Base-by-base conservation (phyloP, 2,888 invertebrate species). In the Drosophila antonietae region DNA sequence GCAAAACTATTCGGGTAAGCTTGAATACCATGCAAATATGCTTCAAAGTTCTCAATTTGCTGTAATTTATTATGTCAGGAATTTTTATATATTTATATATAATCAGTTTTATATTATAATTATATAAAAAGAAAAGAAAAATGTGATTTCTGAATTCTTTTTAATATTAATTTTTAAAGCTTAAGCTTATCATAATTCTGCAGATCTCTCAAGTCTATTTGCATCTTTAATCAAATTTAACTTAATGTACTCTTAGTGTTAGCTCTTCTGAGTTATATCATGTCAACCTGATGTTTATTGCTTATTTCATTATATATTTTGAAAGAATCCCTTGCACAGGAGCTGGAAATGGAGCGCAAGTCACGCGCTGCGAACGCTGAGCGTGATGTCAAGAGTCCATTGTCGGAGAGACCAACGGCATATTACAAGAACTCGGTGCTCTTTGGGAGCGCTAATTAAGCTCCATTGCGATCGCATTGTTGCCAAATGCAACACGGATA, bases 401-500 rank as follows among this genome's bases (percentile, higher is more conserved):
- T 97, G 75, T 96, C 97, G 88, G 97, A 97, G 93, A 94, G 96
- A 73, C 95, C 95, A 68, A 95, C 95, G 87, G 89, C 91, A 12
- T 97, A 97, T 93, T 97, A 97, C 94, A 97, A 97, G 93, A 97
- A 97, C 93, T 97, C 97, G 41, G 97, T 97, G 81, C 94, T 97
- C 79, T 97, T 97, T 93, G 97, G 97, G 88, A 97, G 97, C 92
- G 97, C 97, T 91, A 97, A 97, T 94, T 95, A 95, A 73, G 44
- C 53, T 46, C 33, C 63, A 10, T 14, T 39, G 53, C 55, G 73
- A 58, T 59, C 60, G 68, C 14, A 73, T 69, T 71, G 46, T 46
- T 65, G 75, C 73, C 69, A 57, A 53, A 58, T 61, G 61, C 74
- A 63, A 68, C 63, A 60, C 57, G 68, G 80, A 86, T 73, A 73